Base-by-base conservation (phyloP, 2,113 vertebrate genomes). In the Hypomesus transpacificus region DNA sequence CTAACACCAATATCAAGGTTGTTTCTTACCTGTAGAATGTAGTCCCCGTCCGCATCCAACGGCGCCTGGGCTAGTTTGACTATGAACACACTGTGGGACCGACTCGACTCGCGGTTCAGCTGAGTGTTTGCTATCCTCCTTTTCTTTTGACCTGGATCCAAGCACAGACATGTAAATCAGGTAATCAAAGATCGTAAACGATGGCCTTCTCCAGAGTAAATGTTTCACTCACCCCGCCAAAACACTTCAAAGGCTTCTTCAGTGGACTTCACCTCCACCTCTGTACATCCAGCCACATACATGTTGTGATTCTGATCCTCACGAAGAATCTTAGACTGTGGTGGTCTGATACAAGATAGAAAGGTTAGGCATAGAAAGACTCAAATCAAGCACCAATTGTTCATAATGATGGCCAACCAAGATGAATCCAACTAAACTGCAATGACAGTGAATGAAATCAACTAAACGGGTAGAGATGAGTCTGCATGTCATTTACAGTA, bases 291-390 rank as follows among this genome's bases (percentile, higher is more conserved):
- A 0, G 92, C 91, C 28, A 99, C 94, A 8, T 98, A 99, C 95
- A 99, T 98, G 81, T 96, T 99, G 81, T 98, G 97, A 80, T 96
- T 96, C 87, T 95, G 96, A 82, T 98, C 97, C 85, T 99, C 97
- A 3, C 96, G 92, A 1, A 99, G 92, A 50, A 92, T 87, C 87
- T 94, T 99, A 69, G 97, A 98, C 13, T 98, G 97, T 4, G 95
- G 96, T 4, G 93, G 90, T 91, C 97, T 99, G 72, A 70, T 86
- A 53, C 2, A 76, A 22, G 18, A 63, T 17, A 21, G 65, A 18
- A n/a, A 21, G 21, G 7, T 17, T 59, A 17, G 16, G 16, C 13
- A 18, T 56, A 4, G 53, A 6, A 18, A 56, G 5, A 17, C 14
- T 18, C 26, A 34, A 63, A 26, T 16, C 14, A 18, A 34, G 53